Evolutionary conservation across 2,888 invertebrate genomes (phyloP).

Genomic region (Xylocampa areola): DNA sequence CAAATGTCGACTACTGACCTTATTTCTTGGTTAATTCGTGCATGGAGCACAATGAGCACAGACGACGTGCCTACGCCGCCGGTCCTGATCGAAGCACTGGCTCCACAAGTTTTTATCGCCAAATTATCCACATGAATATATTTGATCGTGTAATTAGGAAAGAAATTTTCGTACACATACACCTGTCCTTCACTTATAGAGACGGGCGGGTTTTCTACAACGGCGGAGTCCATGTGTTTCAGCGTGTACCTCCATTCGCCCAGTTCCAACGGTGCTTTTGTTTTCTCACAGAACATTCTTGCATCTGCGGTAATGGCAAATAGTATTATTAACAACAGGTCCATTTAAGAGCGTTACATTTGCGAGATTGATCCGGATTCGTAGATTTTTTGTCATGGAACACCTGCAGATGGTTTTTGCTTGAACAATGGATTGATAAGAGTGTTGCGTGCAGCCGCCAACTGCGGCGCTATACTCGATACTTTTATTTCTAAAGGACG

Average conservation of each 20-base stretch:
- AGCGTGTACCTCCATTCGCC: constrained; percentile 74
- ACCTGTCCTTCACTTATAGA: constrained; percentile 76
- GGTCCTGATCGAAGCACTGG: constrained; percentile 70
- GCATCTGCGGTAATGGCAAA: constrained; percentile 51
- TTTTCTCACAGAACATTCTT: constrained; percentile 71
- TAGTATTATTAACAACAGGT: constrained; percentile 51
- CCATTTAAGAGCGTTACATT: constrained; percentile 59
- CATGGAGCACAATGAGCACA: constrained; percentile 77
- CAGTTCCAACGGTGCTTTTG: constrained; percentile 74
- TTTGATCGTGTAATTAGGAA: constrained; percentile 74
- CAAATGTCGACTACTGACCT: constrained; percentile 82
- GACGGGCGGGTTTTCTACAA: constrained; percentile 77
- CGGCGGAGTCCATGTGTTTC: constrained; percentile 76
- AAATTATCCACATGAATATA: constrained; percentile 82
- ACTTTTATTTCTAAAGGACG: constrained; percentile 32
- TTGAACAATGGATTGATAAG: constrained; percentile 55
- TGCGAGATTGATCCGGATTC: constrained; percentile 29
- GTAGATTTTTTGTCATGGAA: constrained; percentile 5
- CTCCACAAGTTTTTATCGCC: constrained; percentile 78
- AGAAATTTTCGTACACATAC: constrained; percentile 82
- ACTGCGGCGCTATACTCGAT: background rate
- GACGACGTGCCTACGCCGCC: constrained; percentile 75
- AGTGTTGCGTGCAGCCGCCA: constrained; percentile 14
- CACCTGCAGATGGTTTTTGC: constrained; percentile 26
- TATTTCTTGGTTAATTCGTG: constrained; percentile 76